Conservation (phyloP, 2,113 vertebrate species). For the Chionodraco myersi region DNA sequence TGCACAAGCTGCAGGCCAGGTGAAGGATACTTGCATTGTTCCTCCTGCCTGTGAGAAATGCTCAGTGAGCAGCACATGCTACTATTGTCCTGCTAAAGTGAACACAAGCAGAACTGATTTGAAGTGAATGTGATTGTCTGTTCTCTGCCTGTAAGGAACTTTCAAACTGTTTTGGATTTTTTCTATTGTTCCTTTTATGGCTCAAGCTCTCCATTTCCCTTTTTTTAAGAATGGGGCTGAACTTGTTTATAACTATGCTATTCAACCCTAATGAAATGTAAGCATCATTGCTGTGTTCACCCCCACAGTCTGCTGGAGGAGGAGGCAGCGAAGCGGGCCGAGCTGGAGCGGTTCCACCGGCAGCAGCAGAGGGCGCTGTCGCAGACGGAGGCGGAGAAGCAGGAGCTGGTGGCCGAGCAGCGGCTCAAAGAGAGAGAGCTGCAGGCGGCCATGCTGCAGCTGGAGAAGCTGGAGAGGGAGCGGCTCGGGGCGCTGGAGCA, state of each 20-base stretch:
- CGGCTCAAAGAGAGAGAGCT: constrained; percentile 88
- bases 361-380: constrained; percentile 91
- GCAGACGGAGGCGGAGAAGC: constrained; percentile 91
- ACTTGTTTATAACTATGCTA: too few relatives aligned
- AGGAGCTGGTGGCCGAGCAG: constrained; percentile 88
- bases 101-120: neutral
- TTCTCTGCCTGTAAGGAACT: neutral
- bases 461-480: constrained; percentile 90
- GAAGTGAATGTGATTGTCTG: neutral
- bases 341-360: constrained; percentile 91
- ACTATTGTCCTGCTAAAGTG: too few relatives aligned
- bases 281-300: constrained; percentile 8
- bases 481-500: constrained; percentile 89
- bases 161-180: neutral
- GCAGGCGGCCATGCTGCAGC: constrained; percentile 88
- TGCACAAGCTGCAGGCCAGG: constrained; percentile 92
- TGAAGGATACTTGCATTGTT: constrained; percentile 55
- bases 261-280: neutral
- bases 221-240: too few relatives aligned
- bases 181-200: too few relatives aligned
- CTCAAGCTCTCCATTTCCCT: too few relatives aligned
- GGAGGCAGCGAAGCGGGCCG: constrained; percentile 89
- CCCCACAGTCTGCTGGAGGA: constrained; percentile 89
- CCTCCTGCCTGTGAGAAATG: too few relatives aligned
- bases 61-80: too few relatives aligned